These are phyloP conservation scores for Chymomyza costata DNA, from an alignment of 1,140 invertebrate genomes.

Conservation along the genomic window DNA sequence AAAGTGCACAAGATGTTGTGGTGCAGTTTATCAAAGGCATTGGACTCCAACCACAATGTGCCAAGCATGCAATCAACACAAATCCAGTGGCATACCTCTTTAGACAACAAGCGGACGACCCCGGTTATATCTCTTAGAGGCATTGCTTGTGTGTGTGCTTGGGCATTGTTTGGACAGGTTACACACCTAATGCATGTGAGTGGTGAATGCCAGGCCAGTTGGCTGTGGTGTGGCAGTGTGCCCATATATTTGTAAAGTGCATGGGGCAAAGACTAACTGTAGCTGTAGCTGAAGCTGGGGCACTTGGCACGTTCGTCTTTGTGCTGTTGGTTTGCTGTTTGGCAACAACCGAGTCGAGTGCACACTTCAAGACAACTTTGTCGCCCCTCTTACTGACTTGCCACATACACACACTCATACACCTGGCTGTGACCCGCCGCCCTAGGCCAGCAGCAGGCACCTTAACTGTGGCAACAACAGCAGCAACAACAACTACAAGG, in stretches of 20 bases:
- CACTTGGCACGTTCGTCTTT: conserved; percentile 65
- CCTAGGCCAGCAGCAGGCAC: background rate
- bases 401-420: conserved; percentile 16
- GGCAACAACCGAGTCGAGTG: conserved; percentile 51
- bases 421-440: background rate
- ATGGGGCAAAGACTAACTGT: no score
- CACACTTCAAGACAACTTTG: conserved; percentile 64
- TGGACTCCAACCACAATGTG: background rate
- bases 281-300: conserved; percentile 26
- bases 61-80: no score
- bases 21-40: background rate
- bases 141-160: no score
- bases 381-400: conserved; percentile 29
- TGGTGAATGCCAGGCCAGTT: no score
- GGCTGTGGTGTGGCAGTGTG: no score
- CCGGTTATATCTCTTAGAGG: no score
- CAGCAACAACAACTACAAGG: conserved; percentile 9
- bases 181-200: no score
- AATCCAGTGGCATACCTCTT: no score
- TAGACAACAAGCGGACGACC: no score
- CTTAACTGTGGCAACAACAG: background rate
- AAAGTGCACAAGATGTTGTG: no score
- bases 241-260: conserved; percentile 38
- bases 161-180: no score
- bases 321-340: conserved; percentile 44